phyloP scores from a whole-genome alignment of 2,113 vertebrate genomes.

The Nannospalax galili region DNA sequence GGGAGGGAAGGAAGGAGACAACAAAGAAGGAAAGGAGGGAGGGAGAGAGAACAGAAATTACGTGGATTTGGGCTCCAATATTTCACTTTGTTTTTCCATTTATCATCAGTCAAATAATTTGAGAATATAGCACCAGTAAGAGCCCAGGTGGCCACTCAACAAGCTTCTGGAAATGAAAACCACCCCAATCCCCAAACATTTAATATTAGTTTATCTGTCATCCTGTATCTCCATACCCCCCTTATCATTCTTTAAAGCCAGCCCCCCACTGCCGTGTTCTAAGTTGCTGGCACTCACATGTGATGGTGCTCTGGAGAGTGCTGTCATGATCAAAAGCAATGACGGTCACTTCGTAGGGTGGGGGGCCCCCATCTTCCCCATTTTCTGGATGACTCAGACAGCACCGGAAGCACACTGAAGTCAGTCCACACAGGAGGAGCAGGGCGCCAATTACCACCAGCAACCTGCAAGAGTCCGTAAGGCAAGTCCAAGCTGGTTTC shows the following conservation, averaged over 20 bases:
- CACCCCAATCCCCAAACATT: neutral
- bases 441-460: conserved; percentile 81
- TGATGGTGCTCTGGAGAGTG: conserved; percentile 88
- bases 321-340: conserved; percentile 89
- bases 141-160: neutral
- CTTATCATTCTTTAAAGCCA: neutral
- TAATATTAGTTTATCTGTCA: neutral
- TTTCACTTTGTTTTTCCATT: neutral
- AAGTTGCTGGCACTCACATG: conserved; percentile 83
- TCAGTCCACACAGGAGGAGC: conserved; percentile 85
- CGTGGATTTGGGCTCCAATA: neutral
- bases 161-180: neutral
- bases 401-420: conserved; percentile 83
- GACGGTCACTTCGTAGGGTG: conserved; percentile 87
- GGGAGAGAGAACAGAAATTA: neutral
- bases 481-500: accelerated
- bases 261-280: accelerated
- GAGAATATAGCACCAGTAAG: neutral
- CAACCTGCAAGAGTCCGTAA: conserved; percentile 76
- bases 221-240: too few relatives aligned
- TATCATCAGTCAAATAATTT: neutral
- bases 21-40: too few relatives aligned
- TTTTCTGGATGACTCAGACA: conserved; percentile 74
- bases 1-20: neutral
- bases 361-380: conserved; percentile 73